Evolutionary conservation across 2,113 vertebrate genomes (phyloP).

Genomic region (Butorides virescens): DNA sequence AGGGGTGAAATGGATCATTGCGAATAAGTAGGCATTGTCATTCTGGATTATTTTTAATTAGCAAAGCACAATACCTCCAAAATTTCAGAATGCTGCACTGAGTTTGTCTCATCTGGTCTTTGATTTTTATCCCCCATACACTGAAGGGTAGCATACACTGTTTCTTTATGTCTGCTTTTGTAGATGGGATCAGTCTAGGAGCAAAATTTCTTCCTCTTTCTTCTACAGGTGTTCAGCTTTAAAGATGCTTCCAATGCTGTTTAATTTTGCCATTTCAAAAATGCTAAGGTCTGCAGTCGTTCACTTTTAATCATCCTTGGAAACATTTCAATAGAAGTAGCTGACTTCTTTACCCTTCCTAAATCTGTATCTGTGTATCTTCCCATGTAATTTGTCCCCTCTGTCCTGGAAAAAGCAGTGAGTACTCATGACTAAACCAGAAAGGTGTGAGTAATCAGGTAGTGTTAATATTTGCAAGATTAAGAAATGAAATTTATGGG

Average conservation of each 20-base stretch:
- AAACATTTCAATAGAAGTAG: background rate
- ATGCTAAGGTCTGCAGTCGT: background rate
- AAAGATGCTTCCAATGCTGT: background rate
- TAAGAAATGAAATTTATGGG: slow-evolving; percentile 21
- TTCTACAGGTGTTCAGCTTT: background rate
- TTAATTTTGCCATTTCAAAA: background rate
- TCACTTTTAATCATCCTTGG: background rate
- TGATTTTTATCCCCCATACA: background rate
- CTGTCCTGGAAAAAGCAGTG: background rate
- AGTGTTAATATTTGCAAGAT: slow-evolving; percentile 20
- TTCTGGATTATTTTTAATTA: background rate
- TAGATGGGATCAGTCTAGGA: background rate
- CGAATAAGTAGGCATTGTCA: background rate
- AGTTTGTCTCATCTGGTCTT: background rate
- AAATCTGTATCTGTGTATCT: background rate
- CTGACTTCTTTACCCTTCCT: background rate
- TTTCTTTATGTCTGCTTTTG: background rate
- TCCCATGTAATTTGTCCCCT: background rate
- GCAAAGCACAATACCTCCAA: background rate
- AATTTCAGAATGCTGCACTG: background rate
- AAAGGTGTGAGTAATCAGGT: background rate
- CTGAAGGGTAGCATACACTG: background rate
- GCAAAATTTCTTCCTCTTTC: background rate
- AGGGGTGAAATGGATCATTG: background rate
- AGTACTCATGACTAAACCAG: background rate